phyloP scores from a whole-genome alignment of 2,797 vertebrate genomes.

The Eulemur albifrons region DNA sequence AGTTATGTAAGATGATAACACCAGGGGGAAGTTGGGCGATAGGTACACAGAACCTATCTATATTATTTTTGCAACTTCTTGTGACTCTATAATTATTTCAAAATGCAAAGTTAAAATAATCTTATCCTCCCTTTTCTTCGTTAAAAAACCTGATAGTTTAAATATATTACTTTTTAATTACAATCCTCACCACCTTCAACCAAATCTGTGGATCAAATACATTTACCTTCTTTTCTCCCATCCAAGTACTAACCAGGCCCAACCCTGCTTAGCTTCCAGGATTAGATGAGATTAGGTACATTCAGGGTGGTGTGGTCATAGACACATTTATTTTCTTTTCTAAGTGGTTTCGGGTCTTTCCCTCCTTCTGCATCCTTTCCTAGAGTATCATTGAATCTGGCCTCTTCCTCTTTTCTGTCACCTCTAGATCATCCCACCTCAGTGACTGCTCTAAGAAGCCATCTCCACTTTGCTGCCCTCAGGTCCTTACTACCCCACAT shows the following conservation, averaged over 20 bases:
- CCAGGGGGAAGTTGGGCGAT: neutral
- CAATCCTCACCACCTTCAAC: neutral
- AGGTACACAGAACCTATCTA: neutral
- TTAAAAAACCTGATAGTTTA: conserved; percentile 5
- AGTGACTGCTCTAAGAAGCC: neutral
- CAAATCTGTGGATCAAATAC: conserved; percentile 17
- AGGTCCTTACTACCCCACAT: neutral
- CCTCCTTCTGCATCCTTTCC: neutral
- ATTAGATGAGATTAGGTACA: no score
- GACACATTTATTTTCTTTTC: neutral
- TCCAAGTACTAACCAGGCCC: no score
- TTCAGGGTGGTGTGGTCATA: no score
- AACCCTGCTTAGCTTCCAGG: no score
- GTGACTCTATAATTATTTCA: neutral
- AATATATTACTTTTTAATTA: neutral
- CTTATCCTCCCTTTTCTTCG: neutral
- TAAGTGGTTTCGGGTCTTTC: neutral
- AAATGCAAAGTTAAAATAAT: conserved; percentile 10
- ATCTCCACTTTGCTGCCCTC: neutral
- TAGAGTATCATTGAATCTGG: neutral
- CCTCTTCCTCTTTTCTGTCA: neutral
- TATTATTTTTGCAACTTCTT: neutral
- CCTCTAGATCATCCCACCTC: neutral
- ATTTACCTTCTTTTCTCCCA: neutral
- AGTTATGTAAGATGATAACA: neutral